Evolutionary conservation across 2,113 vertebrate genomes (phyloP).

Genomic region (Planiliza haematocheilus): DNA sequence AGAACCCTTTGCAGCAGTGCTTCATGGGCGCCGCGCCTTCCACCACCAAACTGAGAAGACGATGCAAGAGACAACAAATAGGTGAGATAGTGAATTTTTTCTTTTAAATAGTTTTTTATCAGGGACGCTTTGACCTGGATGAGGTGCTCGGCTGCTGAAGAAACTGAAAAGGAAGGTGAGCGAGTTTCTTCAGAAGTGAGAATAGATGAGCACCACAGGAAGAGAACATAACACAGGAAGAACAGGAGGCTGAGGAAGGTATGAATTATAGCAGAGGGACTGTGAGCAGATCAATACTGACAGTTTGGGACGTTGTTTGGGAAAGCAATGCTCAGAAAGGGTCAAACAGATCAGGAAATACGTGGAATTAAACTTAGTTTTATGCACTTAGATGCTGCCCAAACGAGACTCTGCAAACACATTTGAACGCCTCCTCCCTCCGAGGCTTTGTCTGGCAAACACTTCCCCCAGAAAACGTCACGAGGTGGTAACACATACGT

Average conservation of each 20-base stretch:
- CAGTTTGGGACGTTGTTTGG: conserved; percentile 15
- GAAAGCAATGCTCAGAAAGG: conserved; percentile 2
- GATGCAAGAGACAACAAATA: conserved; percentile 24
- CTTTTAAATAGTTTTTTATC: neutral
- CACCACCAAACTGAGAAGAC: conserved; percentile 82
- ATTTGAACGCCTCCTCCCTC: neutral
- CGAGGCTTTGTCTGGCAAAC: neutral
- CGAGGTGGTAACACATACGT: too few relatives aligned
- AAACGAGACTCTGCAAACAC: neutral
- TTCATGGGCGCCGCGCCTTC: conserved; percentile 88
- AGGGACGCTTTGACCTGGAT: neutral
- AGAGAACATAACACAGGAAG: neutral
- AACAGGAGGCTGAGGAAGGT: neutral
- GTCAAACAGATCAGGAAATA: conserved; percentile 7
- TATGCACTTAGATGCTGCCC: neutral
- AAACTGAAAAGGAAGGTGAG: conserved; percentile 3
- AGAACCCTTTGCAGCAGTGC: conserved; percentile 96
- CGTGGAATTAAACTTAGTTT: neutral
- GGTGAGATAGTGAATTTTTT: conserved; percentile 2
- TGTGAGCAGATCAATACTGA: conserved; percentile 28
- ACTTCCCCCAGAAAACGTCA: too few relatives aligned
- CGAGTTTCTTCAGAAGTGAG: neutral
- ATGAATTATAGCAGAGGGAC: conserved; percentile 18
- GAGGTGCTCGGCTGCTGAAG: neutral
- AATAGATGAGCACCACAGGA: neutral